These are phyloP conservation scores for Centropyge bicolor DNA, from an alignment of 2,797 vertebrate species.

Conservation along the genomic window DNA sequence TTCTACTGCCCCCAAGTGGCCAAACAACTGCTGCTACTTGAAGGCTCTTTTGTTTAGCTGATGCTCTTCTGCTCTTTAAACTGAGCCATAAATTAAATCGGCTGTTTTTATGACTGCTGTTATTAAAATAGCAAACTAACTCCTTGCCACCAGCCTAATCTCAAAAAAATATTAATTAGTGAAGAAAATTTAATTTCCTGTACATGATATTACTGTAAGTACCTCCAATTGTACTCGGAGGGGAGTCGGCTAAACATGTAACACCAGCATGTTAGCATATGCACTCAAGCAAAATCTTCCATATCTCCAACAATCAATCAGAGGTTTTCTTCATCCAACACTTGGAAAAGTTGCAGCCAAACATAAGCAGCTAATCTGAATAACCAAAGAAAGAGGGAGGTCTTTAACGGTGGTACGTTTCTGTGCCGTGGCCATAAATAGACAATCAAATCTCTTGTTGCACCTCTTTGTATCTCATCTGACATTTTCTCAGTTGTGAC, in stretches of 20 bases:
- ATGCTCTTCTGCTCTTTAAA: background rate
- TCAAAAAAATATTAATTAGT: too few relatives aligned
- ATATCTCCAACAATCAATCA: background rate
- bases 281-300: background rate
- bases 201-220: background rate
- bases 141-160: background rate
- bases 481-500: constrained; percentile 23
- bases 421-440: background rate
- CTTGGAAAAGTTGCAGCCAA: background rate
- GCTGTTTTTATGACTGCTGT: background rate
- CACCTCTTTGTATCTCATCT: constrained; percentile 10
- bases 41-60: background rate
- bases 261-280: background rate
- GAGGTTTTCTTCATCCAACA: background rate
- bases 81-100: background rate
- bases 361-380: background rate
- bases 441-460: background rate
- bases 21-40: background rate
- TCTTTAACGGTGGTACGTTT: background rate
- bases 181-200: too few relatives aligned
- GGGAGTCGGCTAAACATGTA: background rate
- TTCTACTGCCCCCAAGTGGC: background rate
- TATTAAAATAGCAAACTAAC: background rate
- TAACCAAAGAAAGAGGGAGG: background rate
- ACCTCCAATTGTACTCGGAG: background rate